phyloP scores from a whole-genome alignment of 2,888 invertebrate species.

The Conops quadrifasciatus region DNA sequence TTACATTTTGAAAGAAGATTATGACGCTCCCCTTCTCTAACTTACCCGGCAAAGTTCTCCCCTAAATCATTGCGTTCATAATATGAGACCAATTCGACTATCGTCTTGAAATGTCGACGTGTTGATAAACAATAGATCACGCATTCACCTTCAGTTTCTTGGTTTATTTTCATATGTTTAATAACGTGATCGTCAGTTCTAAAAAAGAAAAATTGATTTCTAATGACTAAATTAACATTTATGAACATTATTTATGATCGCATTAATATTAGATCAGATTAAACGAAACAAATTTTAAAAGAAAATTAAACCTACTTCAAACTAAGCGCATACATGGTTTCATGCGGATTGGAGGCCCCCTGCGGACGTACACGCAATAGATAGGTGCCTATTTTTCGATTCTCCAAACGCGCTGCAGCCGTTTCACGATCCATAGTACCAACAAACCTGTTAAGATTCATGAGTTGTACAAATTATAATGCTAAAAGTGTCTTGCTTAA shows the following conservation, averaged over 20 bases:
- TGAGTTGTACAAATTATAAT: neutral
- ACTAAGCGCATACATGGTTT: slow-evolving; percentile 84
- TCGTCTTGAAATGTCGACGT: slow-evolving; percentile 87
- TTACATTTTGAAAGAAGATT: too few species aligned
- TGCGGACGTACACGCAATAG: slow-evolving; percentile 81
- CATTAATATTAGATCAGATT: neutral
- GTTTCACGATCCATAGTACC: slow-evolving; percentile 87
- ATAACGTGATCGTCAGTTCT: slow-evolving; percentile 86
- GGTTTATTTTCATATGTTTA: slow-evolving; percentile 90
- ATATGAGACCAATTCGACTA: slow-evolving; percentile 91
- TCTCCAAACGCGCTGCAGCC: slow-evolving; percentile 78
- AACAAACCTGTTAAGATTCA: slow-evolving; percentile 72
- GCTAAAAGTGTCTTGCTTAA: neutral
- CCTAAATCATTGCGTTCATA: slow-evolving; percentile 90
- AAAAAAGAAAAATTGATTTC: slow-evolving; percentile 43
- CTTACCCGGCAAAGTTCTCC: slow-evolving; percentile 90
- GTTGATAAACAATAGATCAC: slow-evolving; percentile 86
- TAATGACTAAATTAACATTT: neutral
- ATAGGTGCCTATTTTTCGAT: slow-evolving; percentile 86
- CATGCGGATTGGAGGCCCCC: slow-evolving; percentile 70
- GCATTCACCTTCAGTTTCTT: slow-evolving; percentile 75
- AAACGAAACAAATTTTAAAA: too few species aligned
- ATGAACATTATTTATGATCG: neutral
- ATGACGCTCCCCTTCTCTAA: too few species aligned
- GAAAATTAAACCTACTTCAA: slow-evolving; percentile 73